phyloP scores from a whole-genome alignment of 2,113 vertebrate species.

The Mus spicilegus region DNA sequence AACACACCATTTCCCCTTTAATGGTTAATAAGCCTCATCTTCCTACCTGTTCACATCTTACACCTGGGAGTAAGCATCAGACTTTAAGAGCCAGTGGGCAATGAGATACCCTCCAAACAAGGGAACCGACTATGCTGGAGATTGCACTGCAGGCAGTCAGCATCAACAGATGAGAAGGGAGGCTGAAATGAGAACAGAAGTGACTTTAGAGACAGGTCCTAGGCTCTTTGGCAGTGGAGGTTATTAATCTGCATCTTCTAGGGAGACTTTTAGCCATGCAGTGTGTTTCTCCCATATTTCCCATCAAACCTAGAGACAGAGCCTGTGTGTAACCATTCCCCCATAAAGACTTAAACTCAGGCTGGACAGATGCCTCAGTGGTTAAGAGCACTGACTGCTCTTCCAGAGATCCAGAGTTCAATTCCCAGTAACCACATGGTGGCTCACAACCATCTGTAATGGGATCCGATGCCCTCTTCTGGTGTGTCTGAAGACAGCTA shows the following conservation, averaged over 20 bases:
- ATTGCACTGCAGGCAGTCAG: background rate
- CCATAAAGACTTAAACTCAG: background rate
- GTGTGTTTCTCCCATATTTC: background rate
- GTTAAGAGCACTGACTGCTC: too few species aligned
- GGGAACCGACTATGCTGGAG: background rate
- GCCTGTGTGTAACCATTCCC: constrained; percentile 6
- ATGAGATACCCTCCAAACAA: background rate
- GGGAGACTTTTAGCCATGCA: background rate
- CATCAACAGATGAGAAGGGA: background rate
- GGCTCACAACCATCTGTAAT: too few species aligned
- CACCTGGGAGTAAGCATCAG: background rate
- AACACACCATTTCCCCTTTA: background rate
- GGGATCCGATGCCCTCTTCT: too few species aligned
- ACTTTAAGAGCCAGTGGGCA: background rate
- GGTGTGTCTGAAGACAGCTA: too few species aligned
- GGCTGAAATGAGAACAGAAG: background rate
- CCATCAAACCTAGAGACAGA: background rate
- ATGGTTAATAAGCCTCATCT: background rate
- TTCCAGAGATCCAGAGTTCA: too few species aligned
- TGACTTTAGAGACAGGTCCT: background rate
- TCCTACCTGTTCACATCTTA: background rate
- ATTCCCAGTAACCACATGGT: too few species aligned
- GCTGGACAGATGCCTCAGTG: too few species aligned
- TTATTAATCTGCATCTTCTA: background rate
- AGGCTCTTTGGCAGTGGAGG: background rate